phyloP scores from a whole-genome alignment of 2,888 invertebrate genomes.

The Ethmia dodecea region DNA sequence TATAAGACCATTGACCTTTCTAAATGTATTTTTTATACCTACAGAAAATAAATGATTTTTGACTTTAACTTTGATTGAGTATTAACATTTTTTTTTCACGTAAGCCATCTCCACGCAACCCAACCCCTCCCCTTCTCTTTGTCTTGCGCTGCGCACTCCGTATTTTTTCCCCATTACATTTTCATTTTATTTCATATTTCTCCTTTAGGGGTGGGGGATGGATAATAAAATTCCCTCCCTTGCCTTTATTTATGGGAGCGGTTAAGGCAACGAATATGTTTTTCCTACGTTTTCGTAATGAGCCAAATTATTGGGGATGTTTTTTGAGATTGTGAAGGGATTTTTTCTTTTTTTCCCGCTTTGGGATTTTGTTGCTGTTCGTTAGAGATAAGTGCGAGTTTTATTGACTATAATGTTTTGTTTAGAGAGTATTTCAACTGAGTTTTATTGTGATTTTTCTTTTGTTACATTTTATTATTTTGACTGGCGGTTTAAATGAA shows the following conservation, averaged over 20 bases:
- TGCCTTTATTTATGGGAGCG: constrained; percentile 71
- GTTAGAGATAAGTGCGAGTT: constrained; percentile 11
- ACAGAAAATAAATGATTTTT: no score
- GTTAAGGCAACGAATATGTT: constrained; percentile 71
- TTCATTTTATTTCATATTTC: constrained; percentile 78
- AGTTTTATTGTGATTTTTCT: not conserved
- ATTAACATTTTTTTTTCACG: no score
- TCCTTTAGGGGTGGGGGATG: constrained; percentile 55
- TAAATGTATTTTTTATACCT: no score
- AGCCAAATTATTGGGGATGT: constrained; percentile 72
- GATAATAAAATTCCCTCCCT: constrained; percentile 71
- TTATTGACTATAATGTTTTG: constrained; percentile 14
- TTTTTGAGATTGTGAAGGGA: constrained; percentile 52
- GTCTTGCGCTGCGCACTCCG: constrained; percentile 62
- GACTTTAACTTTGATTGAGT: no score
- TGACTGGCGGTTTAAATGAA: no score
- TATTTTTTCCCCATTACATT: constrained; percentile 78
- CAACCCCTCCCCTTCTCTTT: constrained; percentile 54
- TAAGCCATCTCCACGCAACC: constrained; percentile 33
- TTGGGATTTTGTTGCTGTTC: not conserved
- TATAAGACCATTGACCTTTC: no score
- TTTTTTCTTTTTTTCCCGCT: constrained; percentile 27
- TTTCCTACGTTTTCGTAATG: constrained; percentile 70
- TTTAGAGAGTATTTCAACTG: not conserved
- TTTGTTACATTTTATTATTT: no score